These are phyloP conservation scores for Streptopelia turtur DNA, from an alignment of 2,797 vertebrate species.

Conservation along the genomic window DNA sequence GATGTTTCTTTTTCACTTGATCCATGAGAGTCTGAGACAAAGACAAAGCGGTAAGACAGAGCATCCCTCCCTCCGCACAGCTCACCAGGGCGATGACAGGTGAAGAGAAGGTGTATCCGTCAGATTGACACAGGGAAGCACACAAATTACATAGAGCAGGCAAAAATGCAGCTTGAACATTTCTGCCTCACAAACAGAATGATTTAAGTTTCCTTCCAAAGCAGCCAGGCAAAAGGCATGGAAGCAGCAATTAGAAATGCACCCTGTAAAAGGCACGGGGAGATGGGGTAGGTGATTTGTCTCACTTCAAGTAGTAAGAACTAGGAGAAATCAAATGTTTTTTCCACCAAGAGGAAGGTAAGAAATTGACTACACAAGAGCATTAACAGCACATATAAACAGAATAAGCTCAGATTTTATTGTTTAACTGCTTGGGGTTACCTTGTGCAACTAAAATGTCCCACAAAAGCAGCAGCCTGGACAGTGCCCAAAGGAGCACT, in stretches of 20 bases:
- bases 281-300: neutral
- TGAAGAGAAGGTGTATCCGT: neutral
- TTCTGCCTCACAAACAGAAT: neutral
- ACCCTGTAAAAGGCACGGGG: neutral
- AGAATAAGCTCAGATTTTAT: neutral
- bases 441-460: neutral
- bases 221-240: neutral
- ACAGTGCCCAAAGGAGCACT: neutral
- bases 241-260: neutral
- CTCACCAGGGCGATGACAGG: neutral
- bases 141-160: neutral
- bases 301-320: neutral
- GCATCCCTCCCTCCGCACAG: neutral
- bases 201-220: neutral
- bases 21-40: neutral
- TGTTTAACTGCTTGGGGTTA: neutral
- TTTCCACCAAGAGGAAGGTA: neutral
- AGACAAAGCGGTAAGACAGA: neutral
- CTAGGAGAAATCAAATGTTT: neutral
- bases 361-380: neutral
- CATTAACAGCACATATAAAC: neutral
- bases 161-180: neutral
- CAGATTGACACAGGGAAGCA: neutral
- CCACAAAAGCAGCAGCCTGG: neutral
- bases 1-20: neutral